Evolutionary conservation across 2,113 vertebrate species (phyloP).

Genomic region (Rafetus swinhoei): DNA sequence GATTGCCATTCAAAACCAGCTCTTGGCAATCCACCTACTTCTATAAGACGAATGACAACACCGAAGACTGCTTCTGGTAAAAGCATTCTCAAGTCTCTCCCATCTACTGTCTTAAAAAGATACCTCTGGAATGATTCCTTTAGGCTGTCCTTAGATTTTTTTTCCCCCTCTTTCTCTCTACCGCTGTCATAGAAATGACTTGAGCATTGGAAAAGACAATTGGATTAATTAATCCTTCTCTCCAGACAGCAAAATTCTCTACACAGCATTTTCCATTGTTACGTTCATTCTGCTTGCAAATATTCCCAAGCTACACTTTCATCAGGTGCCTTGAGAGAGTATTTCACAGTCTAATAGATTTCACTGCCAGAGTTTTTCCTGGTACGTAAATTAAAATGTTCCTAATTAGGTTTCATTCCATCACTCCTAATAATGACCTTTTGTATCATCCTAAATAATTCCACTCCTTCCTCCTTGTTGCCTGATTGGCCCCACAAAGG

Average conservation of each 20-base stretch:
- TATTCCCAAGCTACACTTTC: not conserved
- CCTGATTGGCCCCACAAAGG: not conserved
- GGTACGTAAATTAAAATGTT: not conserved
- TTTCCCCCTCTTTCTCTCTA: not conserved
- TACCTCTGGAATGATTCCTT: not conserved
- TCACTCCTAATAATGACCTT: not conserved
- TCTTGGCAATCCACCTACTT: constrained; percentile 86
- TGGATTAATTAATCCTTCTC: not conserved
- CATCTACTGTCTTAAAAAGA: not conserved
- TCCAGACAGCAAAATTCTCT: not conserved
- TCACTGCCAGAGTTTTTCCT: not conserved
- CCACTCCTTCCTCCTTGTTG: not conserved
- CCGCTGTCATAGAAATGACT: not conserved
- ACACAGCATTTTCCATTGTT: not conserved
- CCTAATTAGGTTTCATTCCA: not conserved
- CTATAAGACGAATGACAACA: constrained; percentile 81
- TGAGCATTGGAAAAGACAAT: not conserved
- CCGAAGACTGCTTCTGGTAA: constrained; percentile 94
- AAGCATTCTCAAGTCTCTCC: constrained; percentile 15
- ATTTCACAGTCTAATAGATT: not conserved
- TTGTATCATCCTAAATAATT: not conserved
- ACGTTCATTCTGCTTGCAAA: not conserved
- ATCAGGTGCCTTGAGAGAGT: not conserved
- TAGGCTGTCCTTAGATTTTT: not conserved
- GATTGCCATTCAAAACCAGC: constrained; percentile 71